Base-by-base conservation (phyloP, 2,797 vertebrate genomes). In the Coccyzus lansbergi region DNA sequence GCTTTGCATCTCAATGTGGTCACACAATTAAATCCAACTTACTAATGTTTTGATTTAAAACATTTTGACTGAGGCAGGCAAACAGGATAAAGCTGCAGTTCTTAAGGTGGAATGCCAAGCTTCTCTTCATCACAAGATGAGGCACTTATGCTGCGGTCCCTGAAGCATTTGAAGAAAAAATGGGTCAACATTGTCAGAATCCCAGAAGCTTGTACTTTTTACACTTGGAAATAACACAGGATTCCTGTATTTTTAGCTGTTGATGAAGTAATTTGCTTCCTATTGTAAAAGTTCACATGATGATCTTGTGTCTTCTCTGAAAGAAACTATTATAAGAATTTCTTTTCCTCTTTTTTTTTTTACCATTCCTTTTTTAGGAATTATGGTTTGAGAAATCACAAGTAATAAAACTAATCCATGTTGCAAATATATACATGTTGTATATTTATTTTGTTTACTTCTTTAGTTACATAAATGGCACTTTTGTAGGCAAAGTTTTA, bases 241-340 rank as follows among this genome's bases (percentile, higher is more conserved):
- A 76, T 48, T 95, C 60, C 34, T 31, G 21, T 80, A 94, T 95
- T 96, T 96, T 96, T 95, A 95, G 76, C 34, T 92, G 69, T 90
- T 72, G 48, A 88, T 69, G 42, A 92, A 92, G 71, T 83, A 85
- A 82, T 91, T 91, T 94, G 24, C 59, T 95, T 94, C 71, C 80
- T 91, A 33, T 40, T 84, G 63, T 77, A 91, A 87, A 92, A 89
- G 83, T 62, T 86, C 95, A 86, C 60, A 75, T 93, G 86, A 93
- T 86, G 80, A 87, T 96, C 86, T 93, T 70, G 51, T 56, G 81
- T 90, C 67, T 65, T 76, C 58, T 36, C 72, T 36, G 84, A 85
- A 90, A 78, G 11, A 86, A 86, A 88, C 24, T 77, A 62, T 52
- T 84, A 7, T 26, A 72, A 82, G 25, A 81, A 55, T 31, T 72